phyloP scores from a whole-genome alignment of 1,140 invertebrate genomes.

The Caenorhabditis latens region DNA sequence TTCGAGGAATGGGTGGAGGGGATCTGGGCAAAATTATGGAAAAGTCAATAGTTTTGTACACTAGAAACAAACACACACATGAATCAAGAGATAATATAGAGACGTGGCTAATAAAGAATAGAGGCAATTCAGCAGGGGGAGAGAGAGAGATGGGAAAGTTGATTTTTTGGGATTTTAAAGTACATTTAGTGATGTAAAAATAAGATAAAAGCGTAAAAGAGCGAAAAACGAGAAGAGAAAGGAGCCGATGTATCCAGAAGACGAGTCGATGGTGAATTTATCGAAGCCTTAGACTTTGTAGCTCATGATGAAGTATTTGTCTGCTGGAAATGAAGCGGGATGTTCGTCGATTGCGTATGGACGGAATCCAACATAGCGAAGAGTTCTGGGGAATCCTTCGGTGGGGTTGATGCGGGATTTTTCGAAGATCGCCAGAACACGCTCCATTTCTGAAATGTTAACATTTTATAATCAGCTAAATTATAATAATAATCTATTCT shows the following conservation, averaged over 20 bases:
- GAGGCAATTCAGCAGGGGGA: neutral
- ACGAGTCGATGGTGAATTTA: neutral
- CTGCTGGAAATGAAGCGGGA: slow-evolving; percentile 22
- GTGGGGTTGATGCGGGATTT: slow-evolving; percentile 40
- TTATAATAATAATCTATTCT: neutral
- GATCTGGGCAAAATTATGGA: neutral
- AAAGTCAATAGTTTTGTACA: neutral
- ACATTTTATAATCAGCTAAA: neutral
- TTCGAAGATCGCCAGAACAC: slow-evolving; percentile 62
- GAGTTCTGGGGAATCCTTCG: slow-evolving; percentile 60
- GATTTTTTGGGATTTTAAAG: slow-evolving; percentile 33
- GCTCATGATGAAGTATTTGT: slow-evolving; percentile 61
- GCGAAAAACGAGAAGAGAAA: slow-evolving; percentile 38
- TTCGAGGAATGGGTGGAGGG: neutral
- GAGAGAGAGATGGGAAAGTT: neutral
- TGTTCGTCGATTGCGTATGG: slow-evolving; percentile 54
- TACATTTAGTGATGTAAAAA: slow-evolving; percentile 8
- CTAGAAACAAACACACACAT: no score
- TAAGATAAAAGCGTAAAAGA: neutral
- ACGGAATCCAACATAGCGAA: slow-evolving; percentile 65
- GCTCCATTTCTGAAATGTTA: slow-evolving; percentile 54
- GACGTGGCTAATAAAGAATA: neutral
- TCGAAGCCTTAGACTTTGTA: slow-evolving; percentile 58
- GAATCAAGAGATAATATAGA: neutral
- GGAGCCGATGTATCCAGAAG: neutral